phyloP scores from a whole-genome alignment of 2,113 vertebrate species.

The Archilochus colubris region DNA sequence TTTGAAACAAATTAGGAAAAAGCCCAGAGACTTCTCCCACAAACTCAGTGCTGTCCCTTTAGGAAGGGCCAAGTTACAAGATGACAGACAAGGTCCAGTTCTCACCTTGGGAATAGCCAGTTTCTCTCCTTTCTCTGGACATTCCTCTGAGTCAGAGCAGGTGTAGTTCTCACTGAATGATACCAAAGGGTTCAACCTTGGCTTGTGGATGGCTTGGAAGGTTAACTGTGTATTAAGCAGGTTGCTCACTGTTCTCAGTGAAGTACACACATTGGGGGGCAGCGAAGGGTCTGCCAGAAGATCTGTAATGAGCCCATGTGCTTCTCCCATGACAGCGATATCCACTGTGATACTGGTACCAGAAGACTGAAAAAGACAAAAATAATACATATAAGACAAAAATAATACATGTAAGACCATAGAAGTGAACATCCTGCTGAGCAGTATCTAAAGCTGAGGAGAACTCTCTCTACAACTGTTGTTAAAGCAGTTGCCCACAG shows the following conservation, averaged over 20 bases:
- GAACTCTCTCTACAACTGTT: not conserved
- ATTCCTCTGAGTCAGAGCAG: conserved; percentile 93
- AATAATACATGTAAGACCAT: not conserved
- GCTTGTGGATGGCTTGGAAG: conserved; percentile 91
- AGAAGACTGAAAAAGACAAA: conserved; percentile 81
- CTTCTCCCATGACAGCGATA: conserved; percentile 97
- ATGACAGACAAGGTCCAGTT: not conserved
- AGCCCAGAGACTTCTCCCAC: not conserved
- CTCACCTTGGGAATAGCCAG: conserved; percentile 91
- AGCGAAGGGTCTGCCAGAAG: conserved; percentile 93
- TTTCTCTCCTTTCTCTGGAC: conserved; percentile 89
- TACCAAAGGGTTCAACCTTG: conserved; percentile 81
- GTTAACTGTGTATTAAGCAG: conserved; percentile 94
- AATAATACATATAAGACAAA: not conserved
- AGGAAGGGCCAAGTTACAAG: not conserved
- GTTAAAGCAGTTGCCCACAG: not conserved
- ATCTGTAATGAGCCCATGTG: conserved; percentile 95
- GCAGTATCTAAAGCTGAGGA: not conserved
- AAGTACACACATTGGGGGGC: conserved; percentile 92
- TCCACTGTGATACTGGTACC: conserved; percentile 96
- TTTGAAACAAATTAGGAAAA: not conserved
- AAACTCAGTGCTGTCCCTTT: not conserved
- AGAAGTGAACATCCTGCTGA: not conserved
- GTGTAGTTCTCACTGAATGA: conserved; percentile 87
- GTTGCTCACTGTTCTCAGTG: conserved; percentile 92